A percentile compares a stretch with the other conserved stretches of the same genome.
Conservation (phyloP, 2,888 invertebrate genomes). For the Hydraecia micacea region DNA sequence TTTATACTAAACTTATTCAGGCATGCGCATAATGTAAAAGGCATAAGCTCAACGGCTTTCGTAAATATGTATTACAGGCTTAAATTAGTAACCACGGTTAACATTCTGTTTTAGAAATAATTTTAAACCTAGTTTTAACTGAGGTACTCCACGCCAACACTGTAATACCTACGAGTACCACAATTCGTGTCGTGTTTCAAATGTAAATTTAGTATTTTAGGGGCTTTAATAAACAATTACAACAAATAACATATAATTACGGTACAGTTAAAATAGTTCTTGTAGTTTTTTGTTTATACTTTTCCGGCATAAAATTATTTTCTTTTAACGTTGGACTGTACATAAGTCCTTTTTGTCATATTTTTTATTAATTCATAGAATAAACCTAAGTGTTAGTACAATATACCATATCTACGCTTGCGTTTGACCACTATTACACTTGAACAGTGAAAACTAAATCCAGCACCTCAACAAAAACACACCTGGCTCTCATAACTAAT, state of each 20-base stretch:
- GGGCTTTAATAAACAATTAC: background rate
- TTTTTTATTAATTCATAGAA: background rate
- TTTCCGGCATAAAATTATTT: background rate
- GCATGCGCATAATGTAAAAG: constrained; percentile 30
- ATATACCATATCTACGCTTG: background rate
- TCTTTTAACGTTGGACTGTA: background rate
- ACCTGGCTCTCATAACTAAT: background rate
- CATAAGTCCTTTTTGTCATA: background rate
- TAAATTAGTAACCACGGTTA: constrained; percentile 43
- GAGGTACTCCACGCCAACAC: constrained; percentile 38
- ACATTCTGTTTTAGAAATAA: constrained; percentile 57
- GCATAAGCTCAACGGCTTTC: constrained; percentile 37
- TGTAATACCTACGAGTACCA: constrained; percentile 37
- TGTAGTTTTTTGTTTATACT: constrained; percentile 8
- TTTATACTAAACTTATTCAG: constrained; percentile 19
- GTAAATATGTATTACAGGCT: constrained; percentile 44
- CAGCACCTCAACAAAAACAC: constrained; percentile 21
- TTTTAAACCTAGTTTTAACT: constrained; percentile 50
- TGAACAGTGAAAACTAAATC: background rate
- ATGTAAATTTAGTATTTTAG: constrained; percentile 43
- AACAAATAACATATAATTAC: constrained; percentile 21
- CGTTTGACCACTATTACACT: background rate
- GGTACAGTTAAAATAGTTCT: background rate
- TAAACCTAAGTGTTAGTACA: background rate
- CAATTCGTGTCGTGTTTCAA: constrained; percentile 48